Conservation (phyloP, 2,888 invertebrate species). For the Clusia tigrina region DNA sequence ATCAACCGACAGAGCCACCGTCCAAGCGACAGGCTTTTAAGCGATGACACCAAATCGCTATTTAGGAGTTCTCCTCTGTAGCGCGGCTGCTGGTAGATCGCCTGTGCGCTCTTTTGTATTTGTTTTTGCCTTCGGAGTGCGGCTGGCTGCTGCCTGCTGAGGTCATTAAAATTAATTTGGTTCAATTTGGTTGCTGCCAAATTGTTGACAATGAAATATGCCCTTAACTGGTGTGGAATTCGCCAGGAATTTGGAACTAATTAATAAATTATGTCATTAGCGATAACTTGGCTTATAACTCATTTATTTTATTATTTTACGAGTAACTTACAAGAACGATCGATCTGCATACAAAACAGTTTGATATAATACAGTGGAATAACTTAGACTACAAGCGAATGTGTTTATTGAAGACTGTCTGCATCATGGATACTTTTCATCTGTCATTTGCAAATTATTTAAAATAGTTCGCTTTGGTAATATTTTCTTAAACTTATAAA, state of each 20-base stretch:
- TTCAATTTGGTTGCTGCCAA: slow-evolving; percentile 62
- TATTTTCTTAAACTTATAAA: slow-evolving; percentile 14
- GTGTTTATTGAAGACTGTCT: not conserved
- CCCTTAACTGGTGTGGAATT: slow-evolving; percentile 19
- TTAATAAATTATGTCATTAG: slow-evolving; percentile 43
- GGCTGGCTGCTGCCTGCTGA: slow-evolving; percentile 41
- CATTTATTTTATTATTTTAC: slow-evolving; percentile 34
- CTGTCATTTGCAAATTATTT: slow-evolving; percentile 31
- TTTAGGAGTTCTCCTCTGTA: slow-evolving; percentile 48
- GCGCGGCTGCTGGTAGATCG: slow-evolving; percentile 11
- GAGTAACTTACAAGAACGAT: not conserved
- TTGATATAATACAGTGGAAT: not conserved
- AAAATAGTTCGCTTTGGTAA: slow-evolving; percentile 28
- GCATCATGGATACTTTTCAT: slow-evolving; percentile 18
- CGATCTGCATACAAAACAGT: not conserved
- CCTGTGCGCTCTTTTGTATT: slow-evolving; percentile 41
- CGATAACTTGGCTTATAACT: slow-evolving; percentile 38
- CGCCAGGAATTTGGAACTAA: slow-evolving; percentile 8
- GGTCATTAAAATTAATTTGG: slow-evolving; percentile 64
- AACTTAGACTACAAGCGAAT: not conserved
- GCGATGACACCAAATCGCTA: slow-evolving; percentile 64
- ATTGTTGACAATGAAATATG: slow-evolving; percentile 61
- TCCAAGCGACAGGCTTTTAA: slow-evolving; percentile 61
- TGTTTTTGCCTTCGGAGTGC: slow-evolving; percentile 39
- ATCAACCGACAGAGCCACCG: slow-evolving; percentile 13